Evolutionary conservation across 2,113 vertebrate species (phyloP).

Genomic region (Gnathonemus longibarbis): DNA sequence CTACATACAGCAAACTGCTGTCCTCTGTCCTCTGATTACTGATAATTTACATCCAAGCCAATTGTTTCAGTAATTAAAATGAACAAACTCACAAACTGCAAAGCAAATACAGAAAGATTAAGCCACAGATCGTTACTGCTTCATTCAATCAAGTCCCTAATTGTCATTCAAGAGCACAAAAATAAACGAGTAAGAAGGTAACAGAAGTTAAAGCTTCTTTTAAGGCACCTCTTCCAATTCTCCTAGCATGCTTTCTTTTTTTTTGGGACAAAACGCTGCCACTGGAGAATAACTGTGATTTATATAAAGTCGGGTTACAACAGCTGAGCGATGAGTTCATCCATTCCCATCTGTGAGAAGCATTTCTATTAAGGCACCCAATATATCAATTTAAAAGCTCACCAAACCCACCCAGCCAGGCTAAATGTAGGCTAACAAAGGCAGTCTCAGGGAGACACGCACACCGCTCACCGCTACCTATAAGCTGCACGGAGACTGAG

Average conservation of each 20-base stretch:
- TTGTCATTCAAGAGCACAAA: conserved; percentile 36
- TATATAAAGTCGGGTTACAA: conserved; percentile 45
- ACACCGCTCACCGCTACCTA: background rate
- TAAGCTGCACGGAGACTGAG: background rate
- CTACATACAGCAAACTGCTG: background rate
- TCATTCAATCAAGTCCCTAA: conserved; percentile 19
- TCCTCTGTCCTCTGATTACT: background rate
- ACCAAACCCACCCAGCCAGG: background rate
- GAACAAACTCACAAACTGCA: background rate
- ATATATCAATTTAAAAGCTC: conserved; percentile 62
- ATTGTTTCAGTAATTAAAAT: background rate
- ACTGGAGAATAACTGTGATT: conserved; percentile 34
- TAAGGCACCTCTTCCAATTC: conserved; percentile 39
- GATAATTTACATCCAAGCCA: background rate
- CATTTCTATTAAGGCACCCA: conserved; percentile 64
- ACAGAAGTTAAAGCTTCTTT: conserved; percentile 56
- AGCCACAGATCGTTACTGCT: background rate
- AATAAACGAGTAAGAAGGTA: conserved; percentile 42
- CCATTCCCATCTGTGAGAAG: conserved; percentile 65
- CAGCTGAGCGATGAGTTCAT: conserved; percentile 57
- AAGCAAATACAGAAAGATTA: background rate
- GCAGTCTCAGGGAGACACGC: background rate
- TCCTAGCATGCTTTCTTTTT: conserved; percentile 28
- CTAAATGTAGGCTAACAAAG: conserved; percentile 6
- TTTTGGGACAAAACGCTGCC: conserved; percentile 45